These are phyloP conservation scores for Stomorhina lunata DNA, from an alignment of 2,888 invertebrate genomes.

Conservation along the genomic window DNA sequence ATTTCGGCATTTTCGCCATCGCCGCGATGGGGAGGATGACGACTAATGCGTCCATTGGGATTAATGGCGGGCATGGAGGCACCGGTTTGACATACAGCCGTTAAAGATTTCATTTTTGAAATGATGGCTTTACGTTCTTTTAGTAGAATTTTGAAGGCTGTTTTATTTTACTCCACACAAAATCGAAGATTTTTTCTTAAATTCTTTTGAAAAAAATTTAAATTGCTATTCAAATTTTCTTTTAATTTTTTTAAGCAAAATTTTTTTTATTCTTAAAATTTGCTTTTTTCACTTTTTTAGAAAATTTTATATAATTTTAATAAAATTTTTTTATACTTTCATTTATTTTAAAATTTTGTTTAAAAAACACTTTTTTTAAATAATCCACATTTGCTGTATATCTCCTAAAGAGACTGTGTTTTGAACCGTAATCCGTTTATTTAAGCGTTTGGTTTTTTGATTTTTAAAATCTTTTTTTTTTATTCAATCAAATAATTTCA, in stretches of 20 bases:
- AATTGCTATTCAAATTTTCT: conserved; percentile 16
- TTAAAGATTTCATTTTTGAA: conserved; percentile 86
- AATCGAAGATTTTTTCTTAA: conserved; percentile 23
- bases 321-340: conserved; percentile 28
- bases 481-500: conserved; percentile 11
- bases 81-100: conserved; percentile 87
- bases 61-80: conserved; percentile 84
- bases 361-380: conserved; percentile 44
- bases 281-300: conserved; percentile 8
- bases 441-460: conserved; percentile 44
- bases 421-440: conserved; percentile 67
- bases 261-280: conserved; percentile 9
- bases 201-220: conserved; percentile 7
- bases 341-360: neutral
- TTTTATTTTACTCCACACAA: conserved; percentile 60
- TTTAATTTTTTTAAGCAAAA: neutral
- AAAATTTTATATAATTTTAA: conserved; percentile 17
- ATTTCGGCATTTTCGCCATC: conserved; percentile 96
- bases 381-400: conserved; percentile 49
- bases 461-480: conserved; percentile 17
- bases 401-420: conserved; percentile 31
- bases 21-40: conserved; percentile 81
- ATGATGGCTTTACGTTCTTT: conserved; percentile 79
- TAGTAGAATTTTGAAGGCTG: conserved; percentile 79
- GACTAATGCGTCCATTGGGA: conserved; percentile 85